Percentiles rank a stretch among this genome's conserved stretches.
These are phyloP conservation scores for Solenopsis invicta DNA, from an alignment of 1,140 invertebrate genomes.

Conservation along the genomic window DNA sequence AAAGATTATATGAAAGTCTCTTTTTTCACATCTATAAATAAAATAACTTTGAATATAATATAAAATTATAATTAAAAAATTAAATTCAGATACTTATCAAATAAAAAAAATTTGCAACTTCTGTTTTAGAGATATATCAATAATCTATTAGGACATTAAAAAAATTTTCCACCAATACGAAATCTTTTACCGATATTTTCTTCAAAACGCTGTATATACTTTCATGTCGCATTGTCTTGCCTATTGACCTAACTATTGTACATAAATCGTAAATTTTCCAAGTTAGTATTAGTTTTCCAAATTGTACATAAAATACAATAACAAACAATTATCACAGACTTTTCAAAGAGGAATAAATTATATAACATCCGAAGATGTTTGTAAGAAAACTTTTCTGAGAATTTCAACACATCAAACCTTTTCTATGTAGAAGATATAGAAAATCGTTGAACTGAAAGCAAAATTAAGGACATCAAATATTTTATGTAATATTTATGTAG, in stretches of 20 bases:
- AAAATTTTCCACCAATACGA: neutral
- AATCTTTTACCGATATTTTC: neutral
- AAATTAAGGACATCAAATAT: conserved; percentile 37
- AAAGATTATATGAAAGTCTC: neutral
- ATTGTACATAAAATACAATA: neutral
- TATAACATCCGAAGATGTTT: conserved; percentile 4
- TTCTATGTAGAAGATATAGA: conserved; percentile 30
- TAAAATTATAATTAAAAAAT: neutral
- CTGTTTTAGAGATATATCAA: neutral
- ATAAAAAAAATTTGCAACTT: neutral
- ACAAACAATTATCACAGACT: neutral
- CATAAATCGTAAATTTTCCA: neutral
- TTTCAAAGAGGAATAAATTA: conserved; percentile 26
- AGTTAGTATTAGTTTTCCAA: neutral
- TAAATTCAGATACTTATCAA: neutral
- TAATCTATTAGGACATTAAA: neutral
- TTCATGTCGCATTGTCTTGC: neutral
- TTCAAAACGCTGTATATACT: neutral
- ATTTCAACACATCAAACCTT: conserved; percentile 11
- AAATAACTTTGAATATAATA: neutral
- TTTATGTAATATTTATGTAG: conserved; percentile 30
- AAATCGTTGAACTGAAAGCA: conserved; percentile 54
- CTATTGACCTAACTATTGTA: neutral
- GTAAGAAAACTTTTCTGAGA: neutral
- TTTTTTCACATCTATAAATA: neutral